Evolutionary conservation across 2,888 invertebrate species (phyloP).

Genomic region (Eupithecia tripunctaria): DNA sequence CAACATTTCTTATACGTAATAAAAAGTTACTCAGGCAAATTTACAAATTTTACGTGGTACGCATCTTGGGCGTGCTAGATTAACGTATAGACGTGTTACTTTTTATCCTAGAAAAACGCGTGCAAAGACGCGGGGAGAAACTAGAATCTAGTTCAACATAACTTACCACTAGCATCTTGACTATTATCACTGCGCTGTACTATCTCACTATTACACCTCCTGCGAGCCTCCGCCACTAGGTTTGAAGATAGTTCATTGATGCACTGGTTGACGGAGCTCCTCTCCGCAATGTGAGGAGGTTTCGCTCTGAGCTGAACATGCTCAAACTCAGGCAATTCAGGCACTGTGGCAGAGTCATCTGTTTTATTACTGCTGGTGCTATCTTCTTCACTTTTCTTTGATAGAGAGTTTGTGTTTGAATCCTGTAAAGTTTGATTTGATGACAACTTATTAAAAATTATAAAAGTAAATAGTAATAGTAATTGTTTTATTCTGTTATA

Average conservation of each 20-base stretch:
- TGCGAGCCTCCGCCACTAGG: slow-evolving; percentile 71
- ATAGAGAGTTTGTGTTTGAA: slow-evolving; percentile 71
- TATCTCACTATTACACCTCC: slow-evolving; percentile 82
- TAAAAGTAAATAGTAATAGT: no score
- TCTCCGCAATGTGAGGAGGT: slow-evolving; percentile 68
- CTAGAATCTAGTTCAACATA: neutral
- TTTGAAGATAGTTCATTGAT: slow-evolving; percentile 88
- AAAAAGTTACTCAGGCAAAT: neutral
- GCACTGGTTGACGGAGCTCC: slow-evolving; percentile 86
- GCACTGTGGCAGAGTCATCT: slow-evolving; percentile 62
- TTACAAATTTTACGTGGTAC: neutral
- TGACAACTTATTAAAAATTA: no score
- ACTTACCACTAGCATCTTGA: slow-evolving; percentile 70
- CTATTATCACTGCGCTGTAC: slow-evolving; percentile 73
- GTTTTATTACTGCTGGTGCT: slow-evolving; percentile 68
- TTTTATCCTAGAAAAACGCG: neutral
- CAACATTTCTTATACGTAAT: neutral
- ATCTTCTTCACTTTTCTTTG: slow-evolving; percentile 69
- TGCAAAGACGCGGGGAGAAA: neutral
- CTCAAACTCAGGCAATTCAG: slow-evolving; percentile 66
- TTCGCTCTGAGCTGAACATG: slow-evolving; percentile 76
- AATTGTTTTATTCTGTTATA: no score
- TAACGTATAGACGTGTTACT: neutral
- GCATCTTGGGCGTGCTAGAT: neutral
- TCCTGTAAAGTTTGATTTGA: slow-evolving; percentile 56